Evolutionary conservation across 2,797 vertebrate genomes (phyloP).

Genomic region (Lates japonicus): DNA sequence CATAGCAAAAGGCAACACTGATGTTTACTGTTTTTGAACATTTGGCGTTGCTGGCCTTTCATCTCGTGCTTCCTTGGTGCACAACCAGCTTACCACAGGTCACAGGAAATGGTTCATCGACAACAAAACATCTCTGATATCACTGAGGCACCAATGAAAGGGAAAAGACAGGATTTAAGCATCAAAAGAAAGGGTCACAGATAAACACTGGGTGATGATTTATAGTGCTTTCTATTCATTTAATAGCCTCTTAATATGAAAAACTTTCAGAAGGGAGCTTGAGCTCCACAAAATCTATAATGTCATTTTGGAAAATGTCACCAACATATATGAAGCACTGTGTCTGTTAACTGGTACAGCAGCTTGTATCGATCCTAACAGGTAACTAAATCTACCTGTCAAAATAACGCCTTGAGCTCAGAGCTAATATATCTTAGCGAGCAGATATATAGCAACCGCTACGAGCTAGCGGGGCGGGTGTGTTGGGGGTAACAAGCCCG

Average conservation of each 20-base stretch:
- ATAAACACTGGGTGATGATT: constrained; percentile 33
- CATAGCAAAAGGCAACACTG: constrained; percentile 49
- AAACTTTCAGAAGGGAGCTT: constrained; percentile 41
- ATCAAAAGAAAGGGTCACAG: constrained; percentile 11
- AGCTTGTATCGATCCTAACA: constrained; percentile 74
- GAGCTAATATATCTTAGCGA: constrained; percentile 61
- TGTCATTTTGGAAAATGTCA: constrained; percentile 74
- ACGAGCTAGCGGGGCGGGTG: constrained; percentile 36
- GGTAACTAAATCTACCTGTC: constrained; percentile 83
- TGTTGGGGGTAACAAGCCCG: constrained; percentile 64
- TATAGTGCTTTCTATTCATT: constrained; percentile 34
- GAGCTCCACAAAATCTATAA: constrained; percentile 66
- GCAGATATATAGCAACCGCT: constrained; percentile 59
- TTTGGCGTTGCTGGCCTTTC: constrained; percentile 40
- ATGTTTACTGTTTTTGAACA: constrained; percentile 57
- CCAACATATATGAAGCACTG: constrained; percentile 28
- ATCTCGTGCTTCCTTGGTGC: constrained; percentile 36
- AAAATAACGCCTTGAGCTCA: constrained; percentile 61
- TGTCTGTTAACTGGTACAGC: constrained; percentile 51
- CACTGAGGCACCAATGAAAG: not conserved
- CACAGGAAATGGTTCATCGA: constrained; percentile 27
- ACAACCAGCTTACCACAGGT: constrained; percentile 24
- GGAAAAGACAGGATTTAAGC: constrained; percentile 22
- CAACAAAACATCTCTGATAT: constrained; percentile 13
- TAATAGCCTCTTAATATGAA: constrained; percentile 58